These are phyloP conservation scores for Otis tarda DNA, from an alignment of 2,113 vertebrate species.

Conservation along the genomic window DNA sequence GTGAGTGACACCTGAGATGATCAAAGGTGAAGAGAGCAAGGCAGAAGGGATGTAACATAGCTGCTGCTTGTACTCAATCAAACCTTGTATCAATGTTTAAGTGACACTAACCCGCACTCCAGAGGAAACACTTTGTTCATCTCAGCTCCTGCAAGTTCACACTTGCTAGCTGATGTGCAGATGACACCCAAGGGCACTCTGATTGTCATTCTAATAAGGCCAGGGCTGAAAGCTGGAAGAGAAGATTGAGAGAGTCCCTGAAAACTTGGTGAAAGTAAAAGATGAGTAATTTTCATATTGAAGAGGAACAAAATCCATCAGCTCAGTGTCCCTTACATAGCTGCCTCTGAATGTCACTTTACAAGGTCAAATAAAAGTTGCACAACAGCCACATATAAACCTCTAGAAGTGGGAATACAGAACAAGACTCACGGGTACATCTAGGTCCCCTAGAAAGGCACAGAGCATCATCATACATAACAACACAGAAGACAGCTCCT, in stretches of 20 bases:
- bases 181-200: not conserved
- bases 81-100: not conserved
- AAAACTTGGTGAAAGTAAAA: not conserved
- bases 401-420: not conserved
- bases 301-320: not conserved
- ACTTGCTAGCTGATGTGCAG: not conserved
- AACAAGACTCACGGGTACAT: not conserved
- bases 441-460: not conserved
- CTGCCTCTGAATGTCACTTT: not conserved
- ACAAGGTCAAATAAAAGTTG: not conserved
- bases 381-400: not conserved
- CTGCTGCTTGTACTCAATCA: not conserved
- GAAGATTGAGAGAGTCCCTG: not conserved
- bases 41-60: not conserved
- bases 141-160: not conserved
- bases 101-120: not conserved
- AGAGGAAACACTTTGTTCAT: not conserved
- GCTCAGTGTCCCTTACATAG: not conserved
- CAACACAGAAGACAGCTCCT: not conserved
- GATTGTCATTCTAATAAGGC: not conserved
- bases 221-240: not conserved
- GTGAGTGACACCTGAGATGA: not conserved
- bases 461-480: rapidly evolving
- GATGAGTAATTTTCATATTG: not conserved
- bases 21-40: not conserved